Percentiles rank a stretch among this genome's conserved stretches.
Evolutionary conservation across 2,888 invertebrate species (phyloP).

Genomic region (Mimas tiliae): DNA sequence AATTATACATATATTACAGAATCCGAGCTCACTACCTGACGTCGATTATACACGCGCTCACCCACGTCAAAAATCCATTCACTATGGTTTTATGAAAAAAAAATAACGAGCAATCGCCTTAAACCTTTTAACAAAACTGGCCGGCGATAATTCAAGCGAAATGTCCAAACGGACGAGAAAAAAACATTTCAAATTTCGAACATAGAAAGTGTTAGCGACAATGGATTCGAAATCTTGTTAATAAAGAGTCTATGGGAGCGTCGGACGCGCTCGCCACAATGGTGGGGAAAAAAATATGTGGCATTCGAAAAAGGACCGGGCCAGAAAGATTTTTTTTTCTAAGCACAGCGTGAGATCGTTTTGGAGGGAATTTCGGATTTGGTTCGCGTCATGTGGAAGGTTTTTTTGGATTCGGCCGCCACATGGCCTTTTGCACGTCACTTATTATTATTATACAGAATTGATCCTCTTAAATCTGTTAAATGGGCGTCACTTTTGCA

Average conservation of each 20-base stretch:
- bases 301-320: slow-evolving; percentile 68
- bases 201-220: slow-evolving; percentile 84
- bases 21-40: slow-evolving; percentile 79
- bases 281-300: slow-evolving; percentile 61
- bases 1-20: slow-evolving; percentile 84
- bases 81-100: slow-evolving; percentile 74
- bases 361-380: slow-evolving; percentile 80
- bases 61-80: slow-evolving; percentile 78
- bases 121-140: slow-evolving; percentile 82
- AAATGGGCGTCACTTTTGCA: slow-evolving; percentile 59
- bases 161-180: slow-evolving; percentile 80
- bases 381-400: slow-evolving; percentile 74
- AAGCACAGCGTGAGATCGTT: slow-evolving; percentile 81
- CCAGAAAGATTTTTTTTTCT: slow-evolving; percentile 60
- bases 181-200: slow-evolving; percentile 68
- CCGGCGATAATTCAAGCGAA: slow-evolving; percentile 84
- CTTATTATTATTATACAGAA: slow-evolving; percentile 59
- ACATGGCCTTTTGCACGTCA: slow-evolving; percentile 53
- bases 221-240: slow-evolving; percentile 83
- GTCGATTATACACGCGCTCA: slow-evolving; percentile 83
- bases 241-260: slow-evolving; percentile 73
- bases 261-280: slow-evolving; percentile 59
- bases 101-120: slow-evolving; percentile 64
- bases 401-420: slow-evolving; percentile 44
- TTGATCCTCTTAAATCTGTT: slow-evolving; percentile 56